phyloP scores from a whole-genome alignment of 1,140 invertebrate genomes.

The Diorhabda elongata region DNA sequence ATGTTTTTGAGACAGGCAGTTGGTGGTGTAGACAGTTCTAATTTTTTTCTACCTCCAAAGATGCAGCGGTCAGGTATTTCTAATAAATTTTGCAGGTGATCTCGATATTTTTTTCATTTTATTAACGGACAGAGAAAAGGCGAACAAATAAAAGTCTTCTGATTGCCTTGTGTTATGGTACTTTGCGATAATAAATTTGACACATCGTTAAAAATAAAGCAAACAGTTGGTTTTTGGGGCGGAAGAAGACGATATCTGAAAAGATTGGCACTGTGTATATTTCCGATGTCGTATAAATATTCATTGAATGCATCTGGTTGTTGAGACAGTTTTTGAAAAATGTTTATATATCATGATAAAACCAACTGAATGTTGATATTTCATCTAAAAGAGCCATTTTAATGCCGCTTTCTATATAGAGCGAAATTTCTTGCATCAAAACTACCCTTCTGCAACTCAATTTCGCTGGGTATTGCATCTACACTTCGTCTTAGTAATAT shows the following conservation, averaged over 20 bases:
- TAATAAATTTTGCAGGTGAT: constrained; percentile 11
- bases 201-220: constrained; percentile 7
- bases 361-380: too few species aligned
- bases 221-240: constrained; percentile 1
- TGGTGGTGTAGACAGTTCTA: too few species aligned
- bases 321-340: neutral
- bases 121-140: neutral
- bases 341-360: neutral
- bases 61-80: neutral
- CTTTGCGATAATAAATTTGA: constrained; percentile 13
- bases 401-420: too few species aligned
- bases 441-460: too few species aligned
- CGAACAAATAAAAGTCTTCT: constrained; percentile 11
- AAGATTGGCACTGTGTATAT: neutral
- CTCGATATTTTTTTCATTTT: constrained; percentile 9
- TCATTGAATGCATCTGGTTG: neutral
- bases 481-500: too few species aligned
- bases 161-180: constrained; percentile 7
- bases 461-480: too few species aligned
- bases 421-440: too few species aligned
- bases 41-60: neutral
- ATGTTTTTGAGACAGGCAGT: too few species aligned
- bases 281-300: neutral
- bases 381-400: too few species aligned
- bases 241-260: neutral